phyloP scores from a whole-genome alignment of 1,140 invertebrate genomes.

The Kradibia gibbosae region DNA sequence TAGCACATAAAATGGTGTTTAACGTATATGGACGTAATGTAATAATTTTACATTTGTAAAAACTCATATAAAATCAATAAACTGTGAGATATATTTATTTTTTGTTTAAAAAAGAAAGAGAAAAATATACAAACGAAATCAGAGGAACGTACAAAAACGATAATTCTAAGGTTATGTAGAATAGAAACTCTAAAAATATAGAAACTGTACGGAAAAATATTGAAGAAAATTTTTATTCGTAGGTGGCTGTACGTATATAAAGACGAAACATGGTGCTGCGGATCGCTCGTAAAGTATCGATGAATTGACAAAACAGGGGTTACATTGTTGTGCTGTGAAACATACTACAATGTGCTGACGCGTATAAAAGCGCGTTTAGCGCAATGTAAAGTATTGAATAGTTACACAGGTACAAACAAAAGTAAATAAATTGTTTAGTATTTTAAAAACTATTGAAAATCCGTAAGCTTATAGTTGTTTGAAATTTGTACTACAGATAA shows the following conservation, averaged over 20 bases:
- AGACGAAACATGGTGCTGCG: background rate
- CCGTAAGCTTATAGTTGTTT: background rate
- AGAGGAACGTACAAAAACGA: background rate
- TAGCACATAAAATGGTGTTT: no score
- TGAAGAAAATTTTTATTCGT: background rate
- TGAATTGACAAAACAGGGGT: constrained; percentile 24
- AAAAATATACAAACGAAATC: no score
- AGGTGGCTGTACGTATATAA: background rate
- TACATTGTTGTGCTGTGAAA: background rate
- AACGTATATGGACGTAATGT: no score
- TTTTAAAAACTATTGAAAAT: background rate
- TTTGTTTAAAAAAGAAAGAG: no score
- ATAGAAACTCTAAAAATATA: background rate
- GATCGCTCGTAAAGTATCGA: constrained; percentile 13
- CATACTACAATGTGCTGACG: background rate
- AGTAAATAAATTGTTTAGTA: background rate
- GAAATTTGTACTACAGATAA: background rate
- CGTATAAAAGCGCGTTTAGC: constrained; percentile 5
- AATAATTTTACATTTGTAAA: no score
- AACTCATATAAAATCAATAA: no score
- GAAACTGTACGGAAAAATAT: background rate
- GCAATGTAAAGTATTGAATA: background rate
- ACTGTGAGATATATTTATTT: no score
- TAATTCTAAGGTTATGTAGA: background rate
- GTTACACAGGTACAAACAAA: background rate